phyloP scores from a whole-genome alignment of 2,797 vertebrate genomes.

The Sebastes vulpes region DNA sequence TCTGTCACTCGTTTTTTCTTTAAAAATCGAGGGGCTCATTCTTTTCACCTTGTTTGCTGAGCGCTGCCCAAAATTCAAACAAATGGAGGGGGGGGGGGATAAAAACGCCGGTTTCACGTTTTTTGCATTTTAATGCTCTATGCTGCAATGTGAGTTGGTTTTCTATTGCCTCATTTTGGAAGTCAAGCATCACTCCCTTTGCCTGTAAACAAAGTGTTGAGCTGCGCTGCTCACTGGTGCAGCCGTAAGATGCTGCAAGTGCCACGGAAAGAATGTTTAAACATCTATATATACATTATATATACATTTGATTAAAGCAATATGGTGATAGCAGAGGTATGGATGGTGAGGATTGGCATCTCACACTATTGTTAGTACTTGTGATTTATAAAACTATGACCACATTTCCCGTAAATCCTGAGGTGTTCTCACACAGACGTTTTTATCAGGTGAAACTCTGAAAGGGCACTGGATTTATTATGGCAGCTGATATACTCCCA shows the following conservation, averaged over 20 bases:
- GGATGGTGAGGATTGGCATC: background rate
- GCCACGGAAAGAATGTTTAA: background rate
- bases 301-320: background rate
- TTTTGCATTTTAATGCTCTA: conserved; percentile 61
- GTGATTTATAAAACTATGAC: background rate
- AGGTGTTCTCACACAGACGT: background rate
- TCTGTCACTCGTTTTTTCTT: conserved; percentile 12
- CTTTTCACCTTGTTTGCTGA: conserved; percentile 73
- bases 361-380: background rate
- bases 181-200: conserved; percentile 31
- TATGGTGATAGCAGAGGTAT: background rate
- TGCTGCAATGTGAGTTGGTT: conserved; percentile 54
- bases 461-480: background rate
- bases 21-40: conserved; percentile 53
- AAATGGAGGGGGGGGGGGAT: conserved; percentile 7
- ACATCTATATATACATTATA: background rate
- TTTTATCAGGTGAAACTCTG: background rate
- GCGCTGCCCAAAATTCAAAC: conserved; percentile 61
- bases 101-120: conserved; percentile 48
- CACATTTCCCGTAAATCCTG: background rate
- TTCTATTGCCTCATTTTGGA: conserved; percentile 61
- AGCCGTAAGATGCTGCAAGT: conserved; percentile 21
- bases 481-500: background rate
- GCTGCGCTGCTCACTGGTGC: conserved; percentile 17
- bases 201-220: conserved; percentile 60